Conservation (phyloP, 2,797 vertebrate genomes). For the Halcyon smyrnensis region DNA sequence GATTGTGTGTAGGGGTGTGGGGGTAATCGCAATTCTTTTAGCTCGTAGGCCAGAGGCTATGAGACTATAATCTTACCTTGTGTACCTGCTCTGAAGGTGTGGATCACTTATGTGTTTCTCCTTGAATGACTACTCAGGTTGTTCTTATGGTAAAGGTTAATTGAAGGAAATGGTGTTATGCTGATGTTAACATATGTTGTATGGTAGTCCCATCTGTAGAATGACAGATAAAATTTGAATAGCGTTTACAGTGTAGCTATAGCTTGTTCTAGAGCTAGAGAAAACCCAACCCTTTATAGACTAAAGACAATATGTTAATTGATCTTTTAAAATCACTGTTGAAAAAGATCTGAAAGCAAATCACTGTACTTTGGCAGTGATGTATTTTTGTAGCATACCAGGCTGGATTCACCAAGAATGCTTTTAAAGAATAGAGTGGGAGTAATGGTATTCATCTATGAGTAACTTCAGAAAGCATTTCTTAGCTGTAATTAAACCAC, state of each 20-base stretch:
- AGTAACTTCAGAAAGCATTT: background rate
- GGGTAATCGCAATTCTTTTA: background rate
- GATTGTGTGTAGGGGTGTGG: background rate
- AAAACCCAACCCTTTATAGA: background rate
- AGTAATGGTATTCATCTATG: background rate
- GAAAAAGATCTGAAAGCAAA: background rate
- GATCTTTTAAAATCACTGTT: background rate
- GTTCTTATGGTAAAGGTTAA: background rate
- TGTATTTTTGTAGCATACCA: background rate
- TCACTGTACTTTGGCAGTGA: background rate
- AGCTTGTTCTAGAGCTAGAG: background rate
- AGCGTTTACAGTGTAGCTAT: background rate
- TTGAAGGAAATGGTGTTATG: background rate
- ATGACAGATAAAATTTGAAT: background rate
- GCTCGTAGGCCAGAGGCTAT: background rate
- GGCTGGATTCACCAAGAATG: background rate
- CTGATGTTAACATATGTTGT: background rate
- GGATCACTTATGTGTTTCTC: background rate
- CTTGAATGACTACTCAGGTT: background rate
- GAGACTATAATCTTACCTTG: background rate
- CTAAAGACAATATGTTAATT: background rate
- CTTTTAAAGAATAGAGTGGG: background rate
- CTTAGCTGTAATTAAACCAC: background rate
- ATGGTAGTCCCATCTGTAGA: background rate
- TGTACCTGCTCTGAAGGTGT: accelerated